phyloP scores from a whole-genome alignment of 1,140 invertebrate genomes.

The Drosophila orena region DNA sequence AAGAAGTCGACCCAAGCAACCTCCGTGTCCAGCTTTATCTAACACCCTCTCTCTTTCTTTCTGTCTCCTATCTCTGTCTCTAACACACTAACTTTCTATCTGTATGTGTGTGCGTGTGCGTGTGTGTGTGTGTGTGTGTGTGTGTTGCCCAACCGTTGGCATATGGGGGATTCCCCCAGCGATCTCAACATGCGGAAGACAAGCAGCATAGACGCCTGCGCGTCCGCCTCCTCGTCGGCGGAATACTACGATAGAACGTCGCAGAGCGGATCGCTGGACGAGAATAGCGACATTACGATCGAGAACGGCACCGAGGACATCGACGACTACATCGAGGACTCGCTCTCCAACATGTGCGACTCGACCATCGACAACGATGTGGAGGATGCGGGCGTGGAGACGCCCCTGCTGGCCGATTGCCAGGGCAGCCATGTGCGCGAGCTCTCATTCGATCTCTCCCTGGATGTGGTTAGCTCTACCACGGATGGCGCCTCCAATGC shows the following conservation, averaged over 20 bases:
- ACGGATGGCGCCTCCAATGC: conserved; percentile 12
- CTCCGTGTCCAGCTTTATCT: conserved; percentile 62
- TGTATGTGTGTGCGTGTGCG: conserved; percentile 8
- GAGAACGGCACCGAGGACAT: conserved; percentile 81
- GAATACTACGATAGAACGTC: conserved; percentile 68
- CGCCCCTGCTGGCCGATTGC: conserved; percentile 9
- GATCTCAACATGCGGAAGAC: conserved; percentile 63
- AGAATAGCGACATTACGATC: conserved; percentile 82
- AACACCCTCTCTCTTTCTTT: conserved; percentile 56
- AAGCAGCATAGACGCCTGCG: conserved; percentile 66
- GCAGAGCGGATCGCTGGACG: conserved; percentile 80
- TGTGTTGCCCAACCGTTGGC: conserved; percentile 20
- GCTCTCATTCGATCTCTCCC: conserved; percentile 51
- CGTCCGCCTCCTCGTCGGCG: conserved; percentile 59
- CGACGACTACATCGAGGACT: conserved; percentile 81
- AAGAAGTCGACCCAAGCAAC: conserved; percentile 21
- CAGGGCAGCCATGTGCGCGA: conserved; percentile 17
- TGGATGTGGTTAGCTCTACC: conserved; percentile 26
- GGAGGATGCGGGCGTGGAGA: conserved; percentile 2
- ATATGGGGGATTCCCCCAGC: conserved; percentile 30
- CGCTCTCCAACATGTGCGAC: conserved; percentile 72
- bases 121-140: conserved; percentile 19
- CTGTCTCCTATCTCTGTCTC: conserved; percentile 34
- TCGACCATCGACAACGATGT: conserved; percentile 55
- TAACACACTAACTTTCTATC: conserved; percentile 33